These are phyloP conservation scores for Uloborus diversus DNA, from an alignment of 1,140 invertebrate genomes.

Conservation along the genomic window DNA sequence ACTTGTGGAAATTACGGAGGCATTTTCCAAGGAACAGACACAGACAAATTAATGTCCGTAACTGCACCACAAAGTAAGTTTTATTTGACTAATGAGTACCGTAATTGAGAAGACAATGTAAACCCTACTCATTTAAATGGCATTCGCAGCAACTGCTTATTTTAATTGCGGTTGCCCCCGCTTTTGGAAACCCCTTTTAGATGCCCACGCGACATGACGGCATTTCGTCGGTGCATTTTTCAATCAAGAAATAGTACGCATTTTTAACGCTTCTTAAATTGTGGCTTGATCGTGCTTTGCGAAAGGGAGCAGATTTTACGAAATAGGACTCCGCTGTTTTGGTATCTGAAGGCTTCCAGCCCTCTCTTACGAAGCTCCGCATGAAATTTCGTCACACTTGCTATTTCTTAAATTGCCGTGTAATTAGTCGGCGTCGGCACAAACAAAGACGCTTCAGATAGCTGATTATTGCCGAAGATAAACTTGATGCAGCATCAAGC, in stretches of 20 bases:
- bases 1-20: conserved; percentile 48
- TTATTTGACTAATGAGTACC: conserved; percentile 55
- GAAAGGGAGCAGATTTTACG: no score
- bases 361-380: background rate
- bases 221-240: conserved; percentile 35
- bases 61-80: conserved; percentile 48
- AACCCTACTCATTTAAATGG: conserved; percentile 52
- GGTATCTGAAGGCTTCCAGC: no score
- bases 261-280: conserved; percentile 56
- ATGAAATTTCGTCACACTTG: background rate
- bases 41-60: conserved; percentile 55
- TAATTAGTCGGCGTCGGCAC: background rate
- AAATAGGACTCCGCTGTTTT: no score
- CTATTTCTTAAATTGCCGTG: background rate
- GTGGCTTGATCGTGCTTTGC: conserved; percentile 28
- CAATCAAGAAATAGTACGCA: conserved; percentile 49
- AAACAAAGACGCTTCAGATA: no score
- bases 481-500: no score
- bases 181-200: background rate
- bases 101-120: conserved; percentile 55
- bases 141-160: conserved; percentile 40
- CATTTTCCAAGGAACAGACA: conserved; percentile 48
- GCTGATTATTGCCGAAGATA: no score
- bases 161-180: conserved; percentile 39
- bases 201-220: conserved; percentile 8